Evolutionary conservation across 2,797 vertebrate species (phyloP).

Genomic region (Sciurus vulgaris): DNA sequence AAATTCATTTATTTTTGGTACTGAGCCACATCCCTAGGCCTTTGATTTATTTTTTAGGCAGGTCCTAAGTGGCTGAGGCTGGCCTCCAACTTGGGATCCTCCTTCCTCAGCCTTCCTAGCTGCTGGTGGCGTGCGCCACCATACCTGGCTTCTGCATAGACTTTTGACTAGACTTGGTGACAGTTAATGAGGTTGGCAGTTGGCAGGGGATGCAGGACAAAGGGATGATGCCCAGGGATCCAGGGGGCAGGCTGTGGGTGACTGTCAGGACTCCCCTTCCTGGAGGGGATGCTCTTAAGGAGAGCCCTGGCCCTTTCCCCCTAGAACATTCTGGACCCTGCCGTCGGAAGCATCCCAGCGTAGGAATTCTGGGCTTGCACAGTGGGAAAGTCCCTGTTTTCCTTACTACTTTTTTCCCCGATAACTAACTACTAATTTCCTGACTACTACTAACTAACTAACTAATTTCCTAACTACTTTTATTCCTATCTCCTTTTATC

Average conservation of each 20-base stretch:
- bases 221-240: neutral
- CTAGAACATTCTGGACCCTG: neutral
- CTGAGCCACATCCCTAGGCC: no score
- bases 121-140: no score
- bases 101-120: no score
- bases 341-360: neutral
- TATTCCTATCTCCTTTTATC: neutral
- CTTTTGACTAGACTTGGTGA: neutral
- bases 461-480: no score
- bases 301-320: neutral
- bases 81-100: no score
- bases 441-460: no score
- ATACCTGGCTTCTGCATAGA: accelerated
- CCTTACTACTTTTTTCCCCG: no score
- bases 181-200: no score
- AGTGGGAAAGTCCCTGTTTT: neutral
- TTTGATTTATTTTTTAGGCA: no score
- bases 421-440: no score
- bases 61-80: no score
- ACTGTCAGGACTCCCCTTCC: neutral
- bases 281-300: neutral
- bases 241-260: neutral
- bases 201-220: neutral
- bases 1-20: no score
- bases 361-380: neutral